Evolutionary conservation across 2,797 vertebrate genomes (phyloP).

Genomic region (Anolis apletophallus): DNA sequence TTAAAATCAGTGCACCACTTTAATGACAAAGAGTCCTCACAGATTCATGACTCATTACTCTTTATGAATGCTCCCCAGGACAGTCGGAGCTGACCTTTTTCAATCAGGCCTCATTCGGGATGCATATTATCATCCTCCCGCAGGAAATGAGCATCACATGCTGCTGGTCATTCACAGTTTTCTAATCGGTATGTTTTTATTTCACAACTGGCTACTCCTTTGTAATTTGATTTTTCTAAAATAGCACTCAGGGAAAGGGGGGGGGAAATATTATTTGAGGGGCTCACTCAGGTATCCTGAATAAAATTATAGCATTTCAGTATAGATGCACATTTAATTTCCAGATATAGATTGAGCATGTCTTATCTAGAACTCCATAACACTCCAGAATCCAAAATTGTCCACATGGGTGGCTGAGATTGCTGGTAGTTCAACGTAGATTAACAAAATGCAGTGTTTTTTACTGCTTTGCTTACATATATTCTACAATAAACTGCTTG

Average conservation of each 20-base stretch:
- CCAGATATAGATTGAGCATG: too few species aligned
- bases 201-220: not conserved
- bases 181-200: not conserved
- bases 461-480: too few species aligned
- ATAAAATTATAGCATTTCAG: not conserved
- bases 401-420: too few species aligned
- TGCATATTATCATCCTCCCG: slow-evolving; percentile 35
- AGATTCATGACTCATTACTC: slow-evolving; percentile 1
- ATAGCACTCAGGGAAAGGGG: not conserved
- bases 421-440: too few species aligned
- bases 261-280: too few species aligned
- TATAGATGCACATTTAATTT: not conserved
- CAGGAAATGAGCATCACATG: slow-evolving; percentile 55
- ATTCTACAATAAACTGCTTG: too few species aligned
- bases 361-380: too few species aligned
- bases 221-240: not conserved
- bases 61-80: slow-evolving; percentile 15
- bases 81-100: slow-evolving; percentile 19
- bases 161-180: not conserved
- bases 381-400: too few species aligned
- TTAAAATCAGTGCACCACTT: not conserved
- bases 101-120: slow-evolving; percentile 19
- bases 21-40: not conserved
- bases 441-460: too few species aligned
- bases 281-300: not conserved